Evolutionary conservation across 2,888 invertebrate species (phyloP), one percentile per base, ranked within the genome.

Genomic region (Meliscaeva auricollis): DNA sequence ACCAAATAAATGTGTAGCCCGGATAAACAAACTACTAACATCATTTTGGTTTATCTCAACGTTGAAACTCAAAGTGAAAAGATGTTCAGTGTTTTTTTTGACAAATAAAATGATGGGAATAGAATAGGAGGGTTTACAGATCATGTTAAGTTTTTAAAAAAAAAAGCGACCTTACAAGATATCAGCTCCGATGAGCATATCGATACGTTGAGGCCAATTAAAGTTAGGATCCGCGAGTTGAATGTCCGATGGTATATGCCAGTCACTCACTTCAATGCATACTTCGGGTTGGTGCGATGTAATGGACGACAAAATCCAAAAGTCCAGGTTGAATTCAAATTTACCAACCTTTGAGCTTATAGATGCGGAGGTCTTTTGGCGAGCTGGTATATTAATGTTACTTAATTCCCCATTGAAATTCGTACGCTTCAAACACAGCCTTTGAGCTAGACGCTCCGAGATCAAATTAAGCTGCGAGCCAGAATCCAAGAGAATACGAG

Each of bases 381-480:
- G 69, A 60, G 50, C 69, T 30, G 69, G 30, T 15, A 69, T 41
- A 15, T 69, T 60, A 3, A 60, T 50, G 38, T 60, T 60, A 5
- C 68, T 60, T 35, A 76, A 13, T 44, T 76, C 44, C 13, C 76
- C 76, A 6, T 62, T 66, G 22, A 79, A 64, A 72, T 56, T 48
- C 9, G 9, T 46, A 2, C 66, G 50, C 50, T 73, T 46, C 13
- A 73, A 66, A 7, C 56, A 15, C 38, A 72, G 66, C 22, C 50
- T 64, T 79, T 73, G 72, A 58, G 66, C 64, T 46, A 60, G 41
- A 17, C 56, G 60, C 52, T 69, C 60, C 32, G 60, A 77, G 26
- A 79, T 52, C 15, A 79, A 73, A 73, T 73, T 66, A 4, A 58
- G 64, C 44, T 79, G 79, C 26, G 77, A 78, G 30, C 64, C 78